Conservation (phyloP, 1,140 invertebrate genomes). For the Planococcus citri region DNA sequence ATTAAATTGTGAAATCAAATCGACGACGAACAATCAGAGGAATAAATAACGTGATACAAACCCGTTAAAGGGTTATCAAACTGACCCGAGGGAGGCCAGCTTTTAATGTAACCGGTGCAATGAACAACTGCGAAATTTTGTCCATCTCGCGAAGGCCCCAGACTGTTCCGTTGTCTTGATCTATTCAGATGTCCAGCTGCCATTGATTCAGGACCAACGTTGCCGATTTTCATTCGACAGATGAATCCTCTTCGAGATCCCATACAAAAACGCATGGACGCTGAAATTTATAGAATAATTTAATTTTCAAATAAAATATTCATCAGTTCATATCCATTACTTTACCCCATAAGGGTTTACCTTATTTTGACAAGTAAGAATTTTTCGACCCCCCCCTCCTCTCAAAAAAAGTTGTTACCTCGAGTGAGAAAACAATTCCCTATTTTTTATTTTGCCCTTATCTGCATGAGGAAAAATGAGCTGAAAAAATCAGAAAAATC, state of each 20-base stretch:
- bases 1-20: too few relatives aligned
- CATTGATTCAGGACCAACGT: slow-evolving; percentile 59
- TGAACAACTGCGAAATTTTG: slow-evolving; percentile 97
- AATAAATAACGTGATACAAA: slow-evolving; percentile 15
- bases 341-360: too few relatives aligned
- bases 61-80: slow-evolving; percentile 30
- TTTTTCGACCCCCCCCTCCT: too few relatives aligned
- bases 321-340: too few relatives aligned
- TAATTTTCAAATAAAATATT: too few relatives aligned
- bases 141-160: slow-evolving; percentile 85
- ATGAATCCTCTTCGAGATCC: slow-evolving; percentile 96
- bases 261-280: slow-evolving; percentile 95
- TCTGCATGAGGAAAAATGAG: too few relatives aligned
- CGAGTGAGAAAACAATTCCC: too few relatives aligned
- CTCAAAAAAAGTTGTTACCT: too few relatives aligned
- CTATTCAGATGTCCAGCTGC: slow-evolving; percentile 69
- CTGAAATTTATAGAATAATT: slow-evolving; percentile 36
- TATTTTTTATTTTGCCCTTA: too few relatives aligned
- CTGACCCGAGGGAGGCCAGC: slow-evolving; percentile 89
- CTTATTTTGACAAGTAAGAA: too few relatives aligned
- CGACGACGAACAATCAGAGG: too few relatives aligned
- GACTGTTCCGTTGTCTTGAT: slow-evolving; percentile 78
- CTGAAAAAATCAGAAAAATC: too few relatives aligned
- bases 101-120: slow-evolving; percentile 99
- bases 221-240: slow-evolving; percentile 95